Conservation (phyloP, 2,888 invertebrate genomes). For the Didymodactylos carnosus region DNA sequence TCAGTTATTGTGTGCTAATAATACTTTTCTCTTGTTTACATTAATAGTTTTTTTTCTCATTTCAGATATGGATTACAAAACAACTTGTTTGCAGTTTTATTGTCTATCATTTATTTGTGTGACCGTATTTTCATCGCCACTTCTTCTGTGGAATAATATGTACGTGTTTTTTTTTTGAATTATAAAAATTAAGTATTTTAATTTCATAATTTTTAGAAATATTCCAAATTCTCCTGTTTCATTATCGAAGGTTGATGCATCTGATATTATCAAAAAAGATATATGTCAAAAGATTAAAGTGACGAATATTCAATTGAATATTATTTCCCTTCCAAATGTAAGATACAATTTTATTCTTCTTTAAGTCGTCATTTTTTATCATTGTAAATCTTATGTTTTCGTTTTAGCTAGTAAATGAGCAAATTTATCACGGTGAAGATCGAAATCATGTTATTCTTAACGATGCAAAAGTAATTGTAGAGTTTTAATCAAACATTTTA, state of each 20-base stretch:
- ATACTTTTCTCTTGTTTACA: neutral
- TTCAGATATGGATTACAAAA: too few relatives aligned
- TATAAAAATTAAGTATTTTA: neutral
- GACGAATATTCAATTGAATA: too few relatives aligned
- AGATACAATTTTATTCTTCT: neutral
- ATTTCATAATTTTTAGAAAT: neutral
- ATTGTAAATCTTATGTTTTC: too few relatives aligned
- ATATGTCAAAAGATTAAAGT: too few relatives aligned
- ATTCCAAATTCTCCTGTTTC: neutral
- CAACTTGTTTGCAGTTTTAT: too few relatives aligned
- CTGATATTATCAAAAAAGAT: too few relatives aligned
- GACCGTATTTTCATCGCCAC: neutral
- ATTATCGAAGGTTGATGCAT: too few relatives aligned
- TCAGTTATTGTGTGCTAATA: too few relatives aligned
- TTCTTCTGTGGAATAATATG: neutral
- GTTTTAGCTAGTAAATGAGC: neutral
- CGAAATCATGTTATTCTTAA: neutral
- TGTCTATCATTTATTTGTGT: too few relatives aligned
- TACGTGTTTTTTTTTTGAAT: neutral
- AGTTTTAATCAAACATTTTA: too few relatives aligned
- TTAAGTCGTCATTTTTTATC: too few relatives aligned
- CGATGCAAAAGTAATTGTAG: neutral
- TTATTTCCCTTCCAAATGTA: too few relatives aligned
- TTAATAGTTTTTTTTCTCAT: neutral
- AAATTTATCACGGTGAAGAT: neutral